Base-by-base conservation (phyloP, 2,888 invertebrate species). In the Danaus chrysippus region DNA sequence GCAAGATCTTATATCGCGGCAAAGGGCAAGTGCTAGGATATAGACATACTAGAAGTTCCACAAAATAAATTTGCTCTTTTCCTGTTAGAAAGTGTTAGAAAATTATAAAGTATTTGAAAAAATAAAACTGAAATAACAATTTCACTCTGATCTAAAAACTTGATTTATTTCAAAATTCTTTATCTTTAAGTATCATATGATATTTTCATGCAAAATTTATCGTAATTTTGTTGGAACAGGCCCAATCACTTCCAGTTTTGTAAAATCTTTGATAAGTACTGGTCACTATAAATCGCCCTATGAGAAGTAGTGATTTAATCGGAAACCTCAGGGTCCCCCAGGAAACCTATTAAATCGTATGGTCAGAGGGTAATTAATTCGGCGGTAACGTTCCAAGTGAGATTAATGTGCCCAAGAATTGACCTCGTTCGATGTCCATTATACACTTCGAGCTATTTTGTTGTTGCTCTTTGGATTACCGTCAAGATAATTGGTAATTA, bases 301-400 rank as follows among this genome's bases (percentile, higher is more conserved):
- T 87, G 89, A 89, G 89, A 86, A 86, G 84, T 88, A 86, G 87
- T 91, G 90, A 91, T 91, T 90, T 89, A 90, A 91, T 91, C 89
- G 88, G 87, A 81, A 86, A 84, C 87, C 90, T 85, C 84, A 79
- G 82, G 78, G 85, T 84, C 83, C 85, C 88, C 78, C 78, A 86
- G 89, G 90, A 89, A 86, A 86, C 86, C 87, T 89, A 90, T 90
- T 91, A 89, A 87, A 89, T 84, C 87, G 87, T 89, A 89, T 90
- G 90, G 90, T 90, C 90, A 89, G 81, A 79, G 89, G 88, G 88
- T 91, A 91, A 91, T 91, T 90, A 91, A 91, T 91, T 91, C 88
- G 76, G 86, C 77, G 87, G 89, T 83, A 81, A 80, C 82, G 81
- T 83, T 77, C 77, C 89, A 83, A 87, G 84, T 84, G 87, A 90